These are phyloP conservation scores for Chamaedrilus cognettii DNA, from an alignment of 2,888 invertebrate species.

Conservation along the genomic window DNA sequence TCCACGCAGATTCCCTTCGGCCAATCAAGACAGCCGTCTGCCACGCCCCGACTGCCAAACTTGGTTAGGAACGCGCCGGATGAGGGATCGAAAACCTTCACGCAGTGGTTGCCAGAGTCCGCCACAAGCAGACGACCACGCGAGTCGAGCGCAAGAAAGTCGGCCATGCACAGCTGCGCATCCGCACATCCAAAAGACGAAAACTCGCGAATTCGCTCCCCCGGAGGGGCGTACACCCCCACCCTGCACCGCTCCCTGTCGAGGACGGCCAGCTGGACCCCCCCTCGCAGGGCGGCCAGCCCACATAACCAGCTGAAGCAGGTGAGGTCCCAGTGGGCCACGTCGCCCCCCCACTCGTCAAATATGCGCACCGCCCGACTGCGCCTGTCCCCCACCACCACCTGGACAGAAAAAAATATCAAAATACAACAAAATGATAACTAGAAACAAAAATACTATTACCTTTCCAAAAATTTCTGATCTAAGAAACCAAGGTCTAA, in stretches of 20 bases:
- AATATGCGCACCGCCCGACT: slow-evolving; percentile 28
- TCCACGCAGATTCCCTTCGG: slow-evolving; percentile 35
- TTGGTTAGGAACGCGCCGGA: slow-evolving; percentile 23
- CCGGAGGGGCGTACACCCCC: slow-evolving; percentile 19
- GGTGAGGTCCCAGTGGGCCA: slow-evolving; percentile 24
- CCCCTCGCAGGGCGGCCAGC: slow-evolving; percentile 14
- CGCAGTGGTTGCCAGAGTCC: slow-evolving; percentile 35
- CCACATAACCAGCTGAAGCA: slow-evolving; percentile 32
- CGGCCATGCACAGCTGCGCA: slow-evolving; percentile 35
- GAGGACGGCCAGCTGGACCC: slow-evolving; percentile 19
- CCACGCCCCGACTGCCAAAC: slow-evolving; percentile 28
- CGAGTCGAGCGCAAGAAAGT: slow-evolving; percentile 34
- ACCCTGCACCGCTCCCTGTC: slow-evolving; percentile 32
- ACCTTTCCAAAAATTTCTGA: no score
- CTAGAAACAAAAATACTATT: no score
- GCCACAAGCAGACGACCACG: slow-evolving; percentile 29
- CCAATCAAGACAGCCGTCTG: slow-evolving; percentile 30
- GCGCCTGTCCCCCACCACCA: slow-evolving; percentile 32
- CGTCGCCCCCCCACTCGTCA: slow-evolving; percentile 29
- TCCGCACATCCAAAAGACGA: slow-evolving; percentile 30
- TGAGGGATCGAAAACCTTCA: slow-evolving; percentile 32
- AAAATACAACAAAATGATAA: no score
- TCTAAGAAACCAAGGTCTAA: no score
- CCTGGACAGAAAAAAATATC: neutral
- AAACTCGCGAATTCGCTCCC: slow-evolving; percentile 28